Conservation (phyloP, 2,888 invertebrate species). For the Epinotia bilunana region DNA sequence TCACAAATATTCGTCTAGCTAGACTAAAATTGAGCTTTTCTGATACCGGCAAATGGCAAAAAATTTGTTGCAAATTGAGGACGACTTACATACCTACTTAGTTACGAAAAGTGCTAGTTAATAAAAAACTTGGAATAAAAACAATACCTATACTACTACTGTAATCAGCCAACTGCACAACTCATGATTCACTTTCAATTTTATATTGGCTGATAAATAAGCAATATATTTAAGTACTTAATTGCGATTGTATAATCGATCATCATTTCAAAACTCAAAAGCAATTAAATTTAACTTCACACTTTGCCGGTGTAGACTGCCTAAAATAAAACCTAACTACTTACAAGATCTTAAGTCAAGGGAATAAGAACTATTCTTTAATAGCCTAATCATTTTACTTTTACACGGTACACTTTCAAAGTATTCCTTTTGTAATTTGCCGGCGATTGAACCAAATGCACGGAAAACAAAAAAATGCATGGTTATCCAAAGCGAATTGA, state of each 20-base stretch:
- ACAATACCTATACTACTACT: not conserved
- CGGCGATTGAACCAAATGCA: slow-evolving; percentile 35
- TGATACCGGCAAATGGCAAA: too few species aligned
- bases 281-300: slow-evolving; percentile 31
- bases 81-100: too few species aligned
- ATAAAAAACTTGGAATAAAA: too few species aligned
- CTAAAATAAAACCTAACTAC: slow-evolving; percentile 11
- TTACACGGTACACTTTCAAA: slow-evolving; percentile 9
- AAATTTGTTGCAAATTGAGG: too few species aligned
- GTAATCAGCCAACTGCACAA: not conserved
- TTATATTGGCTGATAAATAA: not conserved
- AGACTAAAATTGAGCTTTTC: too few species aligned
- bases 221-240: not conserved
- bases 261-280: slow-evolving; percentile 16
- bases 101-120: too few species aligned
- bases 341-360: not conserved
- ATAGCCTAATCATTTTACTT: slow-evolving; percentile 1
- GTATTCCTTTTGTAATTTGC: slow-evolving; percentile 34
- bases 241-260: not conserved
- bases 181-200: too few species aligned
- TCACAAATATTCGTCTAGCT: too few species aligned
- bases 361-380: slow-evolving; percentile 1
- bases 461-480: slow-evolving; percentile 23
- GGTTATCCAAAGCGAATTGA: not conserved
- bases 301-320: slow-evolving; percentile 16